Conservation (phyloP, 2,113 vertebrate genomes). For the Alexandromys fortis region DNA sequence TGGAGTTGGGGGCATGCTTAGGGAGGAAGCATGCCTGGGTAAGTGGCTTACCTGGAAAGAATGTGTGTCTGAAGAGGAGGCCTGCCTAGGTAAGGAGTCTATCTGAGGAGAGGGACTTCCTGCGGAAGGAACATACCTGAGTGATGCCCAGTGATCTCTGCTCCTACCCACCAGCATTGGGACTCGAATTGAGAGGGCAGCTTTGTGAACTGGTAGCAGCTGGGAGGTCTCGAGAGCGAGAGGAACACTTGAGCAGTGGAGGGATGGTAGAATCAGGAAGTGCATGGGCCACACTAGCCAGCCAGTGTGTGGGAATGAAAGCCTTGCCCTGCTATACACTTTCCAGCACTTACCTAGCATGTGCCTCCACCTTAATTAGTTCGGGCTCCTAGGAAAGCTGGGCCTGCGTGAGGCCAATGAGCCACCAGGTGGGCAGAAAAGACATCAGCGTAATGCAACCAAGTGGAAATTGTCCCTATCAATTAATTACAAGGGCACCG, state of each 20-base stretch:
- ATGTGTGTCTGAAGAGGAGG: neutral
- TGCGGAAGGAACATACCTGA: neutral
- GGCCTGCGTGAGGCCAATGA: constrained; percentile 20
- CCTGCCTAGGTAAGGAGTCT: neutral
- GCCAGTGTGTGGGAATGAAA: neutral
- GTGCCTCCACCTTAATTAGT: neutral
- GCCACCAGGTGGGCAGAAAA: constrained; percentile 36
- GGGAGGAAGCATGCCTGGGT: neutral
- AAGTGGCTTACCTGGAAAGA: neutral
- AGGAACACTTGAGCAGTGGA: neutral
- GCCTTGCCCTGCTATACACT: neutral
- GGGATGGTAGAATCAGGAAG: constrained; percentile 29
- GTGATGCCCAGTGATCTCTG: constrained; percentile 68
- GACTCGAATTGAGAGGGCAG: constrained; percentile 16
- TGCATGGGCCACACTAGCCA: neutral
- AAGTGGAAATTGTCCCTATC: constrained; percentile 50
- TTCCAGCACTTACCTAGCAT: neutral
- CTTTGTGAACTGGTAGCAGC: neutral
- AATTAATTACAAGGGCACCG: constrained; percentile 10
- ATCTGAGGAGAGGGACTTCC: neutral
- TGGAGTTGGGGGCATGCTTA: no score
- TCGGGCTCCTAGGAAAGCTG: constrained; percentile 58
- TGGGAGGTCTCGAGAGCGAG: neutral
- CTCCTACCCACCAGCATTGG: constrained; percentile 71
- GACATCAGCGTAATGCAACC: constrained; percentile 64